Base-by-base conservation (phyloP, 2,888 invertebrate species). In the Lithophane socia region DNA sequence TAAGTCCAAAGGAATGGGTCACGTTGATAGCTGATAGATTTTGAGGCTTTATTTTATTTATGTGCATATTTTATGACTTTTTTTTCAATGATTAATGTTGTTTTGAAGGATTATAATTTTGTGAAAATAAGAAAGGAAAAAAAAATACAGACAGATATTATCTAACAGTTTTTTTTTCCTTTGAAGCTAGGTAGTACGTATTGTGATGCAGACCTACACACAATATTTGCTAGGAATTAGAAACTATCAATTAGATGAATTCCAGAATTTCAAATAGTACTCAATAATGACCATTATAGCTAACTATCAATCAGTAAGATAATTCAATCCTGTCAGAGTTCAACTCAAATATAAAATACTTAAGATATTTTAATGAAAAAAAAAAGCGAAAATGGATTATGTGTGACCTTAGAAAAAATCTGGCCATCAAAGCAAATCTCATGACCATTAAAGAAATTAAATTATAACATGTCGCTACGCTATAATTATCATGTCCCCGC, bases 1-100 rank as follows among this genome's bases (percentile, higher is more conserved):
- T 80, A 76, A n/a, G 75, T 63, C 67, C 66, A 49, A 60, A 49
- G 76, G 87, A 37, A 61, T 44, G 44, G 85, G 86, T 86, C 79
- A 52, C 69, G 66, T 12, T 74, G 89, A 18, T 24, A 80, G 88
- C 84, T 37, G 61, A 83, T 61, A 56, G 52, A 8, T 69, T 70
- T 77, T 54, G 42, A 0, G 13, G 1, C 37, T 65, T 80, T 64
- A 13, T 7, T 74, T 52, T 54, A 16, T 21, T 47, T 24, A 2
- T 29, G 21, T 2, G 65, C 29, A 52, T 77, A 0, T 21, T 63
- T 54, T 21, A 12, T 49, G 47, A 49, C 16, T 24, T 10, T 10
- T 24, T 37, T n/a, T 16, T 75, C 29, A 49, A 68, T 16, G 13
- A 42, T 42, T 21, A 21, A 16, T 16, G 5, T 9, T 52, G 12